Conservation (phyloP, 2,888 invertebrate genomes). For the Tipula lateralis region DNA sequence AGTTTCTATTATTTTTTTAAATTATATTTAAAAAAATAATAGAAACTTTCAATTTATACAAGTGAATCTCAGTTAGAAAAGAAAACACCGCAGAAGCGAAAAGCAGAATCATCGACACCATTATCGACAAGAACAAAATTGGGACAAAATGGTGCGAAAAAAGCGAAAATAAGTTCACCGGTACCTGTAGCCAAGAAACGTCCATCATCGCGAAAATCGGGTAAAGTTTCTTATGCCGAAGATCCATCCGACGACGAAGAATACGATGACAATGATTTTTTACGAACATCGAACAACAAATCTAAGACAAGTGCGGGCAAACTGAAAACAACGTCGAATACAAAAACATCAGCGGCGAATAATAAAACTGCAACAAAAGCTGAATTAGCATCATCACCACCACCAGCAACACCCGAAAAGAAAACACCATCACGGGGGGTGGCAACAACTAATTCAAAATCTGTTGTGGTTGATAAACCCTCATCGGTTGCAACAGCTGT, state of each 20-base stretch:
- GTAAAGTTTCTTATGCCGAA: neutral
- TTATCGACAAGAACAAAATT: neutral
- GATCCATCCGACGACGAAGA: neutral
- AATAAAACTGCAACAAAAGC: neutral
- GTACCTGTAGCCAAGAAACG: neutral
- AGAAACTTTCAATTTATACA: constrained; percentile 74
- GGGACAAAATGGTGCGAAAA: neutral
- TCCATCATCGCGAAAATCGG: neutral
- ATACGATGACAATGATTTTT: neutral
- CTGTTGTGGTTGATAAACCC: neutral
- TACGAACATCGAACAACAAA: neutral
- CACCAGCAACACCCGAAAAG: neutral
- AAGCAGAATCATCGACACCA: constrained; percentile 33
- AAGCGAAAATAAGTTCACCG: neutral
- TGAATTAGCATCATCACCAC: neutral
- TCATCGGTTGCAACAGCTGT: neutral
- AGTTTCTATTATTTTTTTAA: no score
- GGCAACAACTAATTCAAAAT: neutral
- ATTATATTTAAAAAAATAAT: no score
- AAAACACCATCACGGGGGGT: neutral
- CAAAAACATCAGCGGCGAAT: neutral
- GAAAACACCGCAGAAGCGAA: constrained; percentile 47
- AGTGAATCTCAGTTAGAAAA: constrained; percentile 76
- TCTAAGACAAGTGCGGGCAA: neutral
- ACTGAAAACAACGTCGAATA: neutral